These are phyloP conservation scores for Pachyseris speciosa DNA, from an alignment of 64 coral and sea anemone genomes.

Conservation along the genomic window DNA sequence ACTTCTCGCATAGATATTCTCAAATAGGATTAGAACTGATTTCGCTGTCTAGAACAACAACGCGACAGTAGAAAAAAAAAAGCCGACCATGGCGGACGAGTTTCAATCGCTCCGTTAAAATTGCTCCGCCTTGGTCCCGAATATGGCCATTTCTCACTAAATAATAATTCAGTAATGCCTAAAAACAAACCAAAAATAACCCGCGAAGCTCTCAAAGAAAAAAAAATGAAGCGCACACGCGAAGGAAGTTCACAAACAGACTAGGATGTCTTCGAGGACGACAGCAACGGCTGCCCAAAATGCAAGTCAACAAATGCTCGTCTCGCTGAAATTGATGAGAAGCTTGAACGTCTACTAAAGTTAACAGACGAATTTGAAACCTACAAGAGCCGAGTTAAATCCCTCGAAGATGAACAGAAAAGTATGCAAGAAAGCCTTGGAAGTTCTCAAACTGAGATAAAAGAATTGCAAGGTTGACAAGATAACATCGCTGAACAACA, in stretches of 20 bases:
- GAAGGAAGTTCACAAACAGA: not conserved
- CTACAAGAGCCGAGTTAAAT: not conserved
- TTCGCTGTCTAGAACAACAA: no score
- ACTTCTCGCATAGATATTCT: no score
- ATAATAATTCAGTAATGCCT: slow-evolving; percentile 1
- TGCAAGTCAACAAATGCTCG: not conserved
- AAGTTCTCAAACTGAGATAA: no score
- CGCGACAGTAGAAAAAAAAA: no score
- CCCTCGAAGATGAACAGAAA: slow-evolving; percentile 7
- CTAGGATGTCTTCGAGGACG: not conserved
- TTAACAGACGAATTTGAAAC: not conserved
- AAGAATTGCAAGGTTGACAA: no score
- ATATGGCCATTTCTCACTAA: slow-evolving; percentile 1
- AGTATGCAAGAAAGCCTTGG: no score
- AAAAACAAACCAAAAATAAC: slow-evolving; percentile 10
- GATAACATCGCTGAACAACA: not conserved
- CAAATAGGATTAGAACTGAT: no score
- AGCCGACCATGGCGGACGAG: not conserved
- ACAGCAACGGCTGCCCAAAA: not conserved
- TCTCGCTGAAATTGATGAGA: slow-evolving; percentile 2
- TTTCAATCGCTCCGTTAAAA: not conserved
- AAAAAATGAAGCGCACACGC: not conserved
- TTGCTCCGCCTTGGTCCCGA: not conserved
- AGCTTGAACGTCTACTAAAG: not conserved
- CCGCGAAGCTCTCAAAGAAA: not conserved